phyloP scores from a whole-genome alignment of 2,888 invertebrate genomes.

The Keiferia lycopersicella region DNA sequence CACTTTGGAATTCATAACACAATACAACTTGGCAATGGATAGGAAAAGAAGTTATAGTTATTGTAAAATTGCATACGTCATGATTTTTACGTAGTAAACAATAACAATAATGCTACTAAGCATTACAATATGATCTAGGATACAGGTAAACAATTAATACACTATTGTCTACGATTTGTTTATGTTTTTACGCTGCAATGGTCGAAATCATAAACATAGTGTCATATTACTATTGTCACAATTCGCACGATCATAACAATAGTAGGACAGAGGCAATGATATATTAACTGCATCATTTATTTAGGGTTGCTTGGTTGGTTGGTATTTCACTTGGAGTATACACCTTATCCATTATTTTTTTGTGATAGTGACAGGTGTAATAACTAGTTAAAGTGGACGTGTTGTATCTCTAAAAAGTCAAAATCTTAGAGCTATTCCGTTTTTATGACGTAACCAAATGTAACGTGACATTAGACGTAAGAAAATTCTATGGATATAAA shows the following conservation, averaged over 20 bases:
- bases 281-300: constrained; percentile 2
- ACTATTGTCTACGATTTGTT: not conserved
- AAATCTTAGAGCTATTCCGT: too few species aligned
- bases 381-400: too few species aligned
- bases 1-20: too few species aligned
- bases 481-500: too few species aligned
- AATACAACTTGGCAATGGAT: too few species aligned
- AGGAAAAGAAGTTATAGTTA: not conserved
- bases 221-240: not conserved
- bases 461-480: too few species aligned
- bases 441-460: too few species aligned
- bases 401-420: too few species aligned
- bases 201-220: not conserved
- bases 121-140: not conserved
- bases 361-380: too few species aligned
- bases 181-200: constrained; percentile 3
- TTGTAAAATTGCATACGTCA: not conserved
- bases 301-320: not conserved
- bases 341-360: too few species aligned
- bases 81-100: not conserved
- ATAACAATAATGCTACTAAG: not conserved
- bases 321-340: too few species aligned
- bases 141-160: not conserved
- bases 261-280: constrained; percentile 9
- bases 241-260: constrained; percentile 13